A percentile compares a stretch with the other conserved stretches of the same genome.
These are phyloP conservation scores for Sibirionetta formosa DNA, from an alignment of 2,797 vertebrate species.

Conservation along the genomic window DNA sequence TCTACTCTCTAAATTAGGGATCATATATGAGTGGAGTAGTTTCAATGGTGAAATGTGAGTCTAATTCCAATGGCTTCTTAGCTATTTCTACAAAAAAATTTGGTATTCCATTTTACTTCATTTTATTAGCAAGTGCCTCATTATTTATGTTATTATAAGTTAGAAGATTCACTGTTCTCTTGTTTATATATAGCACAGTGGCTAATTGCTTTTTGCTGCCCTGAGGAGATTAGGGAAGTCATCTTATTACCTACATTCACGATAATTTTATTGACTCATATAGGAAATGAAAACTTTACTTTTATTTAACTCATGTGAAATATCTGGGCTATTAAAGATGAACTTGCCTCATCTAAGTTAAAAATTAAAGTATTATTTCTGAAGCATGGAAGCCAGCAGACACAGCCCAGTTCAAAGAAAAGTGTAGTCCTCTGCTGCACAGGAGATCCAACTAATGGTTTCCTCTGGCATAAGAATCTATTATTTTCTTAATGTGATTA, in stretches of 20 bases:
- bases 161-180: not conserved
- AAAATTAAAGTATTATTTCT: not conserved
- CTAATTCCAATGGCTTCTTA: not conserved
- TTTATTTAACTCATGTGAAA: not conserved
- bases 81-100: not conserved
- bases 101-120: not conserved
- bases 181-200: slow-evolving; percentile 28
- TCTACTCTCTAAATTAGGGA: not conserved
- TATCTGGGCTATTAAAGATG: not conserved
- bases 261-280: not conserved
- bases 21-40: too few relatives aligned
- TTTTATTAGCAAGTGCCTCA: not conserved
- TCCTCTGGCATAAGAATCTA: slow-evolving; percentile 1
- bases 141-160: not conserved
- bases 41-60: not conserved
- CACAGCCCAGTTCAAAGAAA: not conserved
- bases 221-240: not conserved
- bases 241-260: not conserved
- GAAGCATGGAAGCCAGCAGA: not conserved
- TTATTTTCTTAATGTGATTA: slow-evolving; percentile 18
- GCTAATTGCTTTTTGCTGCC: slow-evolving; percentile 39
- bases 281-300: not conserved
- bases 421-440: not conserved
- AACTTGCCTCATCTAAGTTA: not conserved
- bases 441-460: not conserved